phyloP scores from a whole-genome alignment of 2,888 invertebrate genomes.

The Seira sanloemensis region DNA sequence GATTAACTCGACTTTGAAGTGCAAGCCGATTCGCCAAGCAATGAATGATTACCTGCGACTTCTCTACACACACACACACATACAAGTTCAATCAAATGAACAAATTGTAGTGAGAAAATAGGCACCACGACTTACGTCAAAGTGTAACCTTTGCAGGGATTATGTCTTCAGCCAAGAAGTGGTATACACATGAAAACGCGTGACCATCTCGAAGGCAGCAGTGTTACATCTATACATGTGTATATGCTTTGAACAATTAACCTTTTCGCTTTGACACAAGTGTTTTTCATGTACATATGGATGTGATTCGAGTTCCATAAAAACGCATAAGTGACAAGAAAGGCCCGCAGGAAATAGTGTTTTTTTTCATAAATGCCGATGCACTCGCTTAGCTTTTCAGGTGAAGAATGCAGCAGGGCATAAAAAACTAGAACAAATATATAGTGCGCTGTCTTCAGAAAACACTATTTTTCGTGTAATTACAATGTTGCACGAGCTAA shows the following conservation, averaged over 20 bases:
- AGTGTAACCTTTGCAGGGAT: neutral
- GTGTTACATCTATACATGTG: neutral
- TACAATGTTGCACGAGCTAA: neutral
- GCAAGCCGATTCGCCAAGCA: neutral
- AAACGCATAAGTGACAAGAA: no score
- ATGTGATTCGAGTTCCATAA: neutral
- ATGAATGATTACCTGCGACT: neutral
- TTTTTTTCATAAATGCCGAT: neutral
- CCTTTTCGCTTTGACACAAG: neutral
- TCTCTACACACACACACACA: no score
- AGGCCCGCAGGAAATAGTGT: neutral
- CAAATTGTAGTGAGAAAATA: neutral
- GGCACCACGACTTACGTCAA: no score
- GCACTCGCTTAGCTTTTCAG: constrained; percentile 7
- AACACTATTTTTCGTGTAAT: neutral
- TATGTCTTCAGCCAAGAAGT: neutral
- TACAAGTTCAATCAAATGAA: neutral
- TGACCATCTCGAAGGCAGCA: neutral
- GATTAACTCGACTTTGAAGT: neutral
- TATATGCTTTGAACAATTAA: neutral
- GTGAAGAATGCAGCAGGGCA: neutral
- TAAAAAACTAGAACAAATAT: neutral
- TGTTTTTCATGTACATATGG: no score
- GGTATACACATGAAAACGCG: neutral
- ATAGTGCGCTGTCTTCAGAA: no score